phyloP scores from a whole-genome alignment of 2,113 vertebrate species.

The Chaetura pelagica region DNA sequence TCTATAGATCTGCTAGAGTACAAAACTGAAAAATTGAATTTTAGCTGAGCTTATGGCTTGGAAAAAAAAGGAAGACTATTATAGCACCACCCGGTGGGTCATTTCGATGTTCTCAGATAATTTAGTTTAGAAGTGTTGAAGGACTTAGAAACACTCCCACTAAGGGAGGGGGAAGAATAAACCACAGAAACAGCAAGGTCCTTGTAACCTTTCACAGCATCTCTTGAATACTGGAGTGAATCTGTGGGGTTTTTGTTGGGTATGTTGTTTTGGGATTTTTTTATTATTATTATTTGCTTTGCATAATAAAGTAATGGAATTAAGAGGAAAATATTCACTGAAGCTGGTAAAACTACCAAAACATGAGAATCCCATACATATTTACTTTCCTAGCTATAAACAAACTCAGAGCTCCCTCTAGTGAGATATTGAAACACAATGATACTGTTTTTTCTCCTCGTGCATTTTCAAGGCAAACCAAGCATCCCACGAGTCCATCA shows the following conservation, averaged over 20 bases:
- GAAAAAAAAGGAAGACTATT: background rate
- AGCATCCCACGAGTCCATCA: background rate
- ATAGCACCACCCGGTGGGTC: background rate
- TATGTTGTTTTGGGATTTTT: background rate
- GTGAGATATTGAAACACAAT: background rate
- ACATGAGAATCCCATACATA: rapidly evolving
- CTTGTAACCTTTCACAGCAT: background rate
- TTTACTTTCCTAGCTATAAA: background rate
- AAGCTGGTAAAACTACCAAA: background rate
- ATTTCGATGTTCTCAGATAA: background rate
- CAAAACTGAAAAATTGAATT: background rate
- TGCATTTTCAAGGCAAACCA: background rate
- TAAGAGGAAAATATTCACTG: background rate
- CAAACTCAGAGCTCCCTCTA: slow-evolving; percentile 48
- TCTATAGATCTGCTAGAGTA: background rate
- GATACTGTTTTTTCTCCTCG: background rate
- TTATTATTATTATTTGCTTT: background rate
- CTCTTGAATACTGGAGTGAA: background rate
- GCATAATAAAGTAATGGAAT: background rate
- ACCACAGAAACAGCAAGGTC: background rate
- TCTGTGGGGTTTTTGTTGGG: background rate
- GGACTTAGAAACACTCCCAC: too few species aligned
- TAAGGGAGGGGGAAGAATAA: too few species aligned
- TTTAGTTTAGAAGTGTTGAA: background rate
- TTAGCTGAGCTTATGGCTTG: background rate